phyloP scores from a whole-genome alignment of 1,140 invertebrate species.

The Lanistes nyassanus region DNA sequence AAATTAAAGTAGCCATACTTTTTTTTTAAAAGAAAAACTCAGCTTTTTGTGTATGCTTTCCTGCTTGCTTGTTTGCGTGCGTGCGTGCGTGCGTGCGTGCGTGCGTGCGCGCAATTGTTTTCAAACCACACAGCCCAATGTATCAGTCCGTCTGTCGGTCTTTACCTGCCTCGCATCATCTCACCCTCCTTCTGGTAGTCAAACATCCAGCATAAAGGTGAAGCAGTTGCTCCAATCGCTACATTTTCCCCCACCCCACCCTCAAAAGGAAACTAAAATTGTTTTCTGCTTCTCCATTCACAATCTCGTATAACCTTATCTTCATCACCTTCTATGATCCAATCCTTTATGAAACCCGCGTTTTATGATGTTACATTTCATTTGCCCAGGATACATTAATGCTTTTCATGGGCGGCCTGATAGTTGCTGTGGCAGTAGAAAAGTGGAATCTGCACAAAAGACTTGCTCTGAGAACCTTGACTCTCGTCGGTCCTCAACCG shows the following conservation, averaged over 20 bases:
- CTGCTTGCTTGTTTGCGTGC: neutral
- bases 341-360: neutral
- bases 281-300: too few species aligned
- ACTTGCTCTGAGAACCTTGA: slow-evolving; percentile 84
- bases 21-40: neutral
- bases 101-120: slow-evolving; percentile 7
- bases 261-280: too few species aligned
- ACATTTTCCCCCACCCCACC: too few species aligned
- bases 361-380: neutral
- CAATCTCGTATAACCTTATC: neutral
- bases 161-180: too few species aligned
- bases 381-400: slow-evolving; percentile 79
- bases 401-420: slow-evolving; percentile 78
- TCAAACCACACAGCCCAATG: too few species aligned
- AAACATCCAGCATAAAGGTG: too few species aligned
- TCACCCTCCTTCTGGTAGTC: too few species aligned
- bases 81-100: slow-evolving; percentile 9
- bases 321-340: neutral
- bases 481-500: slow-evolving; percentile 75
- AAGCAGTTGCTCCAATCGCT: too few species aligned
- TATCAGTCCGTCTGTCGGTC: too few species aligned
- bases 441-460: slow-evolving; percentile 85
- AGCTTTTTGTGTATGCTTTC: neutral
- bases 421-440: slow-evolving; percentile 88
- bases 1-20: neutral